Conservation (phyloP, 92 coral and sea anemone genomes). For the Paramuricea clavata region DNA sequence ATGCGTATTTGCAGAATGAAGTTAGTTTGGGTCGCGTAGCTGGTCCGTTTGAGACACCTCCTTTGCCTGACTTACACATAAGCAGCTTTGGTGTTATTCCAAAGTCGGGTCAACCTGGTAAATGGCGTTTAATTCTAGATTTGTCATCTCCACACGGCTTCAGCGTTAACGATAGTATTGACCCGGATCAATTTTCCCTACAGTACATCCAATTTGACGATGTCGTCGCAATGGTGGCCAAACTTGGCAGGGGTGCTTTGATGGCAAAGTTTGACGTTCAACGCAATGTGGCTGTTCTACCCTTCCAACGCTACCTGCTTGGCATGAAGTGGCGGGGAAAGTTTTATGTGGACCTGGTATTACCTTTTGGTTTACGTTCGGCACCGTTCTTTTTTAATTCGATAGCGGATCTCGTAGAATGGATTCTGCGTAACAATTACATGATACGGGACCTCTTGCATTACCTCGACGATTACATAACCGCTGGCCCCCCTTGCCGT, state of each 20-base stretch:
- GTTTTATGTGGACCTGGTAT: constrained; percentile 50
- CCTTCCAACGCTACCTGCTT: constrained; percentile 22
- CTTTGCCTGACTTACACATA: constrained; percentile 39
- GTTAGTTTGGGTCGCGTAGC: neutral
- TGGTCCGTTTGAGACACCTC: constrained; percentile 31
- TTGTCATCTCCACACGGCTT: too few relatives aligned
- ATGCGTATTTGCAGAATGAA: neutral
- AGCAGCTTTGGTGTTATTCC: constrained; percentile 52
- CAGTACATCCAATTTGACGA: constrained; percentile 35
- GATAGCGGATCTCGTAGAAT: too few relatives aligned
- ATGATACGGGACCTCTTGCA: constrained; percentile 23
- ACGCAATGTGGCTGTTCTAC: constrained; percentile 46
- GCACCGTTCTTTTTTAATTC: neutral
- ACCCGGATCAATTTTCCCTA: constrained; percentile 15
- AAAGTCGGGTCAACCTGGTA: too few relatives aligned
- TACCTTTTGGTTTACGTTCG: constrained; percentile 35
- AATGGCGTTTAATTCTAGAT: too few relatives aligned
- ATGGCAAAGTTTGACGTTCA: constrained; percentile 43
- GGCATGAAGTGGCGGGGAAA: constrained; percentile 65
- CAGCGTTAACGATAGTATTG: constrained; percentile 40
- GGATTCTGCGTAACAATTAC: neutral
- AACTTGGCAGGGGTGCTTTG: constrained; percentile 37
- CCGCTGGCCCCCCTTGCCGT: constrained; percentile 61
- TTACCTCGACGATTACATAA: constrained; percentile 62
- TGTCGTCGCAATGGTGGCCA: constrained; percentile 15